Base-by-base conservation (phyloP, 2,797 vertebrate species). In the Falco novaeseelandiae region DNA sequence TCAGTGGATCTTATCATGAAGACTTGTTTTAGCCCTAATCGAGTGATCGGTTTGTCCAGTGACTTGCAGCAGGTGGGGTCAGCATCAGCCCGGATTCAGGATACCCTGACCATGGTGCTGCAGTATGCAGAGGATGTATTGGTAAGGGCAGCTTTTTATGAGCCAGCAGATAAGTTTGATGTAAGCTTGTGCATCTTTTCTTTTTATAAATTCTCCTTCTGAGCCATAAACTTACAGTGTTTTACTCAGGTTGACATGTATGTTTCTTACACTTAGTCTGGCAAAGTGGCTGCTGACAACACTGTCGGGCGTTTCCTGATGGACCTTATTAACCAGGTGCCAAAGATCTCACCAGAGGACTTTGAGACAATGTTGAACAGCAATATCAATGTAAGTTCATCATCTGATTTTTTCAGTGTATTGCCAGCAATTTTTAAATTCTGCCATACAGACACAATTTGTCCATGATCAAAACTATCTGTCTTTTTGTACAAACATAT, bases 331-430 rank as follows among this genome's bases (percentile, higher is more conserved):
- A 99, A 99, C 97, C 99, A 99, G 91, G 99, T 99, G 76, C 99
- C 99, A 83, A 99, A 99, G 97, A 99, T 99, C 96, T 91, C 99
- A 34, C 98, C 99, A 1, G 99, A 99, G 96, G 99, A 99, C 98
- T 99, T 99, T 61, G 99, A 99, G 97, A 99, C 99, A 96, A 99
- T 99, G 99, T 98, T 99, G 96, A 99, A 99, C 97, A 99, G 99
- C 94, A 99, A 99, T 98, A 99, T 99, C 95, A 99, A 99, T 16
- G 99, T 99, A 96, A 99, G 99, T 98, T 62, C 32, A 32, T 82
- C 1, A 55, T 62, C 19, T 59, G 2, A 1, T 70, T 70, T 83
- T 83, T 90, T 80, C 26, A 76, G 23, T 62, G 42, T 44, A 52
- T 69, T 89, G 12, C 12, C 66, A 91, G 65, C 16, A 79, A 18